A percentile compares a stretch with the other conserved stretches of the same genome.
phyloP scores from a whole-genome alignment of 2,888 invertebrate genomes.

The Stenodema calcarata region DNA sequence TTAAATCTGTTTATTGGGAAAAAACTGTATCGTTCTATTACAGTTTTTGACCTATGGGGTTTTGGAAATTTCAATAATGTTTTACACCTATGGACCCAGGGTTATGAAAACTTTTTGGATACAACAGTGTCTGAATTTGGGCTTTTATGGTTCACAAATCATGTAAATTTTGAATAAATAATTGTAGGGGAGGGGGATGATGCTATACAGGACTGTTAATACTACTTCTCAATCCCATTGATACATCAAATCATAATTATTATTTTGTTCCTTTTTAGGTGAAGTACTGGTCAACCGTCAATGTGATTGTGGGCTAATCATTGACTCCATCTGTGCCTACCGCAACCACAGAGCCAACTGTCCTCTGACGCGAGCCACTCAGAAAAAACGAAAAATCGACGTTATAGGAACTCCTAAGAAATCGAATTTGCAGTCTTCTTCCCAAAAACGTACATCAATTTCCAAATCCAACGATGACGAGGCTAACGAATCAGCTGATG shows the following conservation, averaged over 20 bases:
- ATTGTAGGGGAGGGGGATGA: no score
- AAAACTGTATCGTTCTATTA: no score
- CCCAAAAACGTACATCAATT: background rate
- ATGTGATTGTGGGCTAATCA: background rate
- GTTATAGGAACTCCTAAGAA: background rate
- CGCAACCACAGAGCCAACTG: background rate
- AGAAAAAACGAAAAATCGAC: background rate
- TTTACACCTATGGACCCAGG: no score
- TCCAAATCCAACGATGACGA: background rate
- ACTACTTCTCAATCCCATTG: background rate
- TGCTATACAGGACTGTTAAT: no score
- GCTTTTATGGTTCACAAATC: no score
- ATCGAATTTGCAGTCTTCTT: background rate
- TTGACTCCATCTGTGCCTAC: conserved; percentile 1
- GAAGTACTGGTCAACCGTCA: background rate
- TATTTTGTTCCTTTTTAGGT: background rate
- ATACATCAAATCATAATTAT: background rate
- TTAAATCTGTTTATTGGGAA: no score
- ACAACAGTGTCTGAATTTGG: no score
- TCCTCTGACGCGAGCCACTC: background rate
- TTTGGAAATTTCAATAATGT: no score
- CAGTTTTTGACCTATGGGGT: no score
- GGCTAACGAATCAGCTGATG: background rate
- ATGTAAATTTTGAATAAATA: no score
- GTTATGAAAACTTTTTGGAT: no score